Conservation (phyloP, 2,113 vertebrate species). For the Leptodactylus fuscus region DNA sequence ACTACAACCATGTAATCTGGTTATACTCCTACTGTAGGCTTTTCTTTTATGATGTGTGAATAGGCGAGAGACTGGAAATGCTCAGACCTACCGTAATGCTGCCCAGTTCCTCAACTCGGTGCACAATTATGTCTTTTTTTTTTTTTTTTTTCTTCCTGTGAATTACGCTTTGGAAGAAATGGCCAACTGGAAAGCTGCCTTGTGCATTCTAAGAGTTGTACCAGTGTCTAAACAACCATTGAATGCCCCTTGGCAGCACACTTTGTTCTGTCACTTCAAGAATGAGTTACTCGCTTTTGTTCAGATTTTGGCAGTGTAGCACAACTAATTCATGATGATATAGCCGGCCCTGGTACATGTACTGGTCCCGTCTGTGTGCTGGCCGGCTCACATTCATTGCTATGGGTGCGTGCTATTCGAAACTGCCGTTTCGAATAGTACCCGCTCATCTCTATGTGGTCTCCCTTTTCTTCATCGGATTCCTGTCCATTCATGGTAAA, state of each 20-base stretch:
- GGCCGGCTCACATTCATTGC: too few species aligned
- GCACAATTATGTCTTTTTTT: background rate
- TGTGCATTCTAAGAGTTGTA: background rate
- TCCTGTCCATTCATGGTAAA: too few species aligned
- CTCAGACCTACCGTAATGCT: too few species aligned
- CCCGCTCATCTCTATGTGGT: too few species aligned
- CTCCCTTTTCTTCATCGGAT: too few species aligned
- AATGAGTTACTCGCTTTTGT: background rate
- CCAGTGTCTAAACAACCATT: background rate
- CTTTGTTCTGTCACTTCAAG: background rate
- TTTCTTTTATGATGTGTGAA: background rate
- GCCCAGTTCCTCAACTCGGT: background rate
- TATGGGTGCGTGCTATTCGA: too few species aligned
- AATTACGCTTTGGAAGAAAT: background rate
- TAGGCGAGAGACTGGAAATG: background rate
- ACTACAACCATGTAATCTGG: background rate
- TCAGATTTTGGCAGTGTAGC: background rate
- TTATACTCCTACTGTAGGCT: background rate
- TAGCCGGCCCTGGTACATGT: background rate
- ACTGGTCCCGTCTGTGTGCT: too few species aligned
- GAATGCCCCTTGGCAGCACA: slow-evolving; percentile 30
- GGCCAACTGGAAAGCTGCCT: background rate
- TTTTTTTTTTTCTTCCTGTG: background rate
- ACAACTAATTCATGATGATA: background rate
- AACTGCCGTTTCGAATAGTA: too few species aligned